Conservation (phyloP, 2,113 vertebrate species). For the Oreochromis tanganicae region DNA sequence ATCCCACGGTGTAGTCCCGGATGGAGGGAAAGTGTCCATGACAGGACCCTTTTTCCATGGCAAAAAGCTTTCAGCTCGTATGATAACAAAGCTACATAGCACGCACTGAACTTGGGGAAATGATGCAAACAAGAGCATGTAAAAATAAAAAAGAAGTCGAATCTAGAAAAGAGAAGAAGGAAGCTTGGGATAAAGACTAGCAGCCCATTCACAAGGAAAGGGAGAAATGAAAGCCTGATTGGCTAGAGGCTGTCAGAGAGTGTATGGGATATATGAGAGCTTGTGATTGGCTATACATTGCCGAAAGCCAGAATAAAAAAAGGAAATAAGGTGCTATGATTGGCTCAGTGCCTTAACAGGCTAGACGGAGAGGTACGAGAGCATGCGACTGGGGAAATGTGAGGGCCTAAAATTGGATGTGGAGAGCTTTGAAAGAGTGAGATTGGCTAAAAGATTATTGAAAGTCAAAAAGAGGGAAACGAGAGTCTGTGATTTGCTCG, state of each 20-base stretch:
- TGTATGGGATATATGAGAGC: not conserved
- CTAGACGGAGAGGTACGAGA: not conserved
- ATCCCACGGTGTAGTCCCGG: rapidly evolving
- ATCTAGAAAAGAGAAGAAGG: not conserved
- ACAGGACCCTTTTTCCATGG: not conserved
- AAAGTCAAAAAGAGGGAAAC: not conserved
- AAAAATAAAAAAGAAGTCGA: not conserved
- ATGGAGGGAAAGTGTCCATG: rapidly evolving
- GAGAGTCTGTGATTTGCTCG: not conserved
- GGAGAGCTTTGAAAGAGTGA: not conserved
- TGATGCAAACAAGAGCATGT: not conserved
- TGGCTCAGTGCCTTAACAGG: not conserved
- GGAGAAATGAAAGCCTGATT: not conserved
- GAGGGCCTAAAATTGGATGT: not conserved
- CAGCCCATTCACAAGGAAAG: not conserved
- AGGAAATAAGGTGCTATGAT: not conserved
- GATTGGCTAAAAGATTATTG: not conserved
- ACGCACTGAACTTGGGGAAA: not conserved
- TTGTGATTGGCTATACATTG: not conserved
- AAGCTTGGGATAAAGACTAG: not conserved
- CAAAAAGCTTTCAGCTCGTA: rapidly evolving
- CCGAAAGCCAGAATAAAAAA: not conserved
- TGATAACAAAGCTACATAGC: not conserved
- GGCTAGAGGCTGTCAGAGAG: not conserved
- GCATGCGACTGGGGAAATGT: not conserved